These are phyloP conservation scores for Brachycybe producta DNA, from an alignment of 2,888 invertebrate species.

Conservation along the genomic window DNA sequence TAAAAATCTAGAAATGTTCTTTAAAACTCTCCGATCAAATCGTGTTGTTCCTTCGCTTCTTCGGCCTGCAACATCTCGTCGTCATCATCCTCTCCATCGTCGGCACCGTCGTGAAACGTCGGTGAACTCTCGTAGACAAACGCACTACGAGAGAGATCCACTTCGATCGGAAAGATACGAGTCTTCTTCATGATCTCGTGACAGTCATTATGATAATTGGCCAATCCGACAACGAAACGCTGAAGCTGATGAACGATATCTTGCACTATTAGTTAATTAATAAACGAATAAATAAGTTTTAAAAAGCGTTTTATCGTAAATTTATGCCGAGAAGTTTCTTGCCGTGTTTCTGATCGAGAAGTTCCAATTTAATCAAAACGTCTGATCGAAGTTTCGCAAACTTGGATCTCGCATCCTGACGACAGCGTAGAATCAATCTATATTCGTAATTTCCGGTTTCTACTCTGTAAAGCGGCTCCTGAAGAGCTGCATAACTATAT, in stretches of 20 bases:
- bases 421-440: slow-evolving; percentile 80
- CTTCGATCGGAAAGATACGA: slow-evolving; percentile 87
- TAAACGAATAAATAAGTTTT: slow-evolving; percentile 1
- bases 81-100: slow-evolving; percentile 23
- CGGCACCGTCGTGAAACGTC: slow-evolving; percentile 27
- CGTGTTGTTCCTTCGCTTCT: slow-evolving; percentile 22
- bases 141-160: slow-evolving; percentile 80
- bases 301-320: not conserved
- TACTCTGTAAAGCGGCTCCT: slow-evolving; percentile 92
- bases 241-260: slow-evolving; percentile 66
- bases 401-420: slow-evolving; percentile 79
- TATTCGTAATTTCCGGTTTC: slow-evolving; percentile 99
- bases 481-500: slow-evolving; percentile 76
- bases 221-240: slow-evolving; percentile 69
- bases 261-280: slow-evolving; percentile 46
- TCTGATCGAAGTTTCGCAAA: slow-evolving; percentile 60
- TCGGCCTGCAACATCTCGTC: slow-evolving; percentile 22
- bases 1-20: not conserved
- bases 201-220: slow-evolving; percentile 59
- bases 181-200: slow-evolving; percentile 58
- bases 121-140: slow-evolving; percentile 53
- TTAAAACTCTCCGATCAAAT: slow-evolving; percentile 13
- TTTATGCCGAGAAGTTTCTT: slow-evolving; percentile 5
- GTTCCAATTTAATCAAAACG: slow-evolving; percentile 85
- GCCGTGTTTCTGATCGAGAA: slow-evolving; percentile 93